A percentile compares a stretch with the other conserved stretches of the same genome.
These are phyloP conservation scores for Nematopogon swammerdamellus DNA, from an alignment of 2,888 invertebrate genomes.

Conservation along the genomic window DNA sequence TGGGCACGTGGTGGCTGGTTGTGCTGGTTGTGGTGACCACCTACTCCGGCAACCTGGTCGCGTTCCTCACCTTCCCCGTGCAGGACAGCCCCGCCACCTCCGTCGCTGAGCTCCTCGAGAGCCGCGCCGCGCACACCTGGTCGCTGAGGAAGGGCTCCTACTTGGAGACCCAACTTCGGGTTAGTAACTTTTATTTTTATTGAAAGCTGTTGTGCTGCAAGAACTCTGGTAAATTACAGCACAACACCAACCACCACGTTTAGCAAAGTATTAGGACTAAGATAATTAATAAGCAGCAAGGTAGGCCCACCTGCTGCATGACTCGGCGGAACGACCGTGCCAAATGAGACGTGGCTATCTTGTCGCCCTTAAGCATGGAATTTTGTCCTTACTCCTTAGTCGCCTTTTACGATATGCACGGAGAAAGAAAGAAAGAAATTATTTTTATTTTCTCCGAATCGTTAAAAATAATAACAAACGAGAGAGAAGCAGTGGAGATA, in stretches of 20 bases:
- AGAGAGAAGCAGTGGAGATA: too few species aligned
- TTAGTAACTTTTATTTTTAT: slow-evolving; percentile 12
- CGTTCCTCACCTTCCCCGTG: slow-evolving; percentile 88
- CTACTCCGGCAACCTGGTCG: slow-evolving; percentile 89
- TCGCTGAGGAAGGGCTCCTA: slow-evolving; percentile 73
- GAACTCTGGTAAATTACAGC: too few species aligned
- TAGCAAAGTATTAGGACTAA: too few species aligned
- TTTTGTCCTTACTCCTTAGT: too few species aligned
- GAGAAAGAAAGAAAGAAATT: too few species aligned
- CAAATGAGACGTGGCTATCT: not conserved
- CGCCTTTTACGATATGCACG: too few species aligned
- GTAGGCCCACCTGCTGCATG: too few species aligned
- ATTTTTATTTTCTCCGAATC: not conserved
- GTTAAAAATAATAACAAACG: not conserved
- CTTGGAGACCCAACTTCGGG: slow-evolving; percentile 59
- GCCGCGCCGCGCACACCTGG: slow-evolving; percentile 63
- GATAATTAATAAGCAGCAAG: too few species aligned
- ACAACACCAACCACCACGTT: too few species aligned
- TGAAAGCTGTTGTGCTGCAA: too few species aligned
- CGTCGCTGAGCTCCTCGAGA: slow-evolving; percentile 61
- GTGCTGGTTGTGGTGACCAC: slow-evolving; percentile 87
- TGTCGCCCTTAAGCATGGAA: not conserved
- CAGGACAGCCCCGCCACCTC: slow-evolving; percentile 70
- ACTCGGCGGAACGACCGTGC: too few species aligned
- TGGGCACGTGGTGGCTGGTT: slow-evolving; percentile 91